Evolutionary conservation across 2,113 vertebrate genomes (phyloP).

Genomic region (Ctenodactylus gundi): DNA sequence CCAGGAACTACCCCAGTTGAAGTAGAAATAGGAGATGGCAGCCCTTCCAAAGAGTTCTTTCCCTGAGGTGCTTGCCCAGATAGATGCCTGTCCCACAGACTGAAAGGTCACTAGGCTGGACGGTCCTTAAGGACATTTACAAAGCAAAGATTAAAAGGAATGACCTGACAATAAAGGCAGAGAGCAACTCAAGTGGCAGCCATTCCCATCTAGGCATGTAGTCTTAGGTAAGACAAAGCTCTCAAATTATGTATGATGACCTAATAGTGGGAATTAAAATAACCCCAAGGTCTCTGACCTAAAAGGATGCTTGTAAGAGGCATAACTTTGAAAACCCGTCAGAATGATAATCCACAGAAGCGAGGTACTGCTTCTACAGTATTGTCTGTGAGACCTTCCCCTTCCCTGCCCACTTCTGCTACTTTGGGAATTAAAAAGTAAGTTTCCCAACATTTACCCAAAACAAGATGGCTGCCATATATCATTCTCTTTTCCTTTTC

Average conservation of each 20-base stretch:
- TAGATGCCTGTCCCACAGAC: background rate
- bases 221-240: background rate
- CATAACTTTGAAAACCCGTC: background rate
- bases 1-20: background rate
- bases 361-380: background rate
- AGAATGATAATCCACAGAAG: background rate
- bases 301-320: background rate
- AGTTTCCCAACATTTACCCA: background rate
- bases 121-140: background rate
- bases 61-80: background rate
- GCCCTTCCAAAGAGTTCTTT: background rate
- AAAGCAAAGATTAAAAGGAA: conserved; percentile 15
- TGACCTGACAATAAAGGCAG: background rate
- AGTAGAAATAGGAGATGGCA: background rate
- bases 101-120: background rate
- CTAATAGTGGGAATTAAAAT: background rate
- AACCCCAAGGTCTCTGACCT: background rate
- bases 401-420: background rate
- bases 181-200: background rate
- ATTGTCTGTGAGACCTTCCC: background rate
- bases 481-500: background rate
- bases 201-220: background rate
- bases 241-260: background rate
- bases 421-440: background rate
- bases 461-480: conserved; percentile 40